Percentiles rank a stretch among this genome's conserved stretches.
Evolutionary conservation across 2,888 invertebrate genomes (phyloP).

Genomic region (Onchidella celtica): DNA sequence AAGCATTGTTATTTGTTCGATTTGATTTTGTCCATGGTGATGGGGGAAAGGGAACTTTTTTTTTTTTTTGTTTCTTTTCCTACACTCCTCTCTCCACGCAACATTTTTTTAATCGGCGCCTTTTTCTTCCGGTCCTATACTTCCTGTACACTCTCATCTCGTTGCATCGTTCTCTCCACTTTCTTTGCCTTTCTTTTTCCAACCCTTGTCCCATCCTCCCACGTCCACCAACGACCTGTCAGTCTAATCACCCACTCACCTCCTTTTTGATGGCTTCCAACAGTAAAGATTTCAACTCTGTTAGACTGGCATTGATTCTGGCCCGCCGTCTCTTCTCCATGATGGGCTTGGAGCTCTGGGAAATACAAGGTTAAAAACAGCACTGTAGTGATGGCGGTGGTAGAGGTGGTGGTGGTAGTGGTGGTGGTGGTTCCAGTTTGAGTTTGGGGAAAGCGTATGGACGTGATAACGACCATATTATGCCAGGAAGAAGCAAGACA

Average conservation of each 20-base stretch:
- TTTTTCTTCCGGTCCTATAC: neutral
- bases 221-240: neutral
- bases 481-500: too few species aligned
- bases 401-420: neutral
- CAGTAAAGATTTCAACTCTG: slow-evolving; percentile 75
- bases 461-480: too few species aligned
- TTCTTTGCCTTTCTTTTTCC: neutral
- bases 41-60: too few species aligned
- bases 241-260: slow-evolving; percentile 68
- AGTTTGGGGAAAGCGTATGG: too few species aligned
- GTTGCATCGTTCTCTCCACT: neutral
- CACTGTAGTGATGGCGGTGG: neutral
- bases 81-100: neutral
- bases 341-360: slow-evolving; percentile 77
- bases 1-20: too few species aligned
- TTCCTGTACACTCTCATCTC: neutral
- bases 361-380: neutral
- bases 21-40: too few species aligned
- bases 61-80: too few species aligned
- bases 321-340: slow-evolving; percentile 78
- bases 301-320: slow-evolving; percentile 76
- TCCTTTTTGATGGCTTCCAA: slow-evolving; percentile 78
- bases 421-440: too few species aligned
- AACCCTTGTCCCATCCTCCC: neutral
- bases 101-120: too few species aligned